Conservation (phyloP, 2,113 vertebrate genomes). For the Calyptommatus sinebrachiatus region DNA sequence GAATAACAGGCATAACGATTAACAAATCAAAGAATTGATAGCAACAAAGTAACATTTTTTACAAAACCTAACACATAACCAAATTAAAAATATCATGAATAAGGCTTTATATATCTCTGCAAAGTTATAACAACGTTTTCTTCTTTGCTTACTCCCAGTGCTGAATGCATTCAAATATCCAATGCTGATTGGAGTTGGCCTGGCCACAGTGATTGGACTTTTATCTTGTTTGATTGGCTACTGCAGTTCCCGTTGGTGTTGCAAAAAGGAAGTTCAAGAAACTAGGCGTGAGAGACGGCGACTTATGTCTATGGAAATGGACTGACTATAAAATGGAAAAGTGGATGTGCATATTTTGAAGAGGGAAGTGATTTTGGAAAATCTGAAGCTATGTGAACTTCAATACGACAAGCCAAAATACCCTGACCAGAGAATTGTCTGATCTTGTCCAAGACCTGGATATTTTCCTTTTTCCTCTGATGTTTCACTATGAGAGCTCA, state of each 20-base stretch:
- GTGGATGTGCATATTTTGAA: slow-evolving; percentile 8
- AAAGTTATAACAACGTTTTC: background rate
- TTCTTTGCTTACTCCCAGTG: slow-evolving; percentile 70
- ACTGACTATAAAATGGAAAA: slow-evolving; percentile 71
- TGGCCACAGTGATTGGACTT: slow-evolving; percentile 83
- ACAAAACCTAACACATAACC: background rate
- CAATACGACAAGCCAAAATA: slow-evolving; percentile 50
- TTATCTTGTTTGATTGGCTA: slow-evolving; percentile 92
- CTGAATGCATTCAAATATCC: slow-evolving; percentile 91
- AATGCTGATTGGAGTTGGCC: slow-evolving; percentile 83
- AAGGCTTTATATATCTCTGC: slow-evolving; percentile 17
- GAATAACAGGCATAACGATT: background rate
- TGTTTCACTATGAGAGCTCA: slow-evolving; percentile 54
- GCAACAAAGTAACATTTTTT: background rate
- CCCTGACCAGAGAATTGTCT: slow-evolving; percentile 57
- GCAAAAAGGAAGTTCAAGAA: slow-evolving; percentile 83
- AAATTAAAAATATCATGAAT: slow-evolving; percentile 23
- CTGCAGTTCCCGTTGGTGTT: slow-evolving; percentile 88
- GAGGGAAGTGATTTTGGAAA: slow-evolving; percentile 33
- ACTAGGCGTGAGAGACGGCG: slow-evolving; percentile 78
- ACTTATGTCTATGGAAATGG: slow-evolving; percentile 93
- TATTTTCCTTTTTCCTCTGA: slow-evolving; percentile 55
- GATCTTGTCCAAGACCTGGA: slow-evolving; percentile 70
- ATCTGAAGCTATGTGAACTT: slow-evolving; percentile 32
- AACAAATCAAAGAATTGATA: background rate